Conservation (phyloP, 2,888 invertebrate species). For the Chalcis sispes region DNA sequence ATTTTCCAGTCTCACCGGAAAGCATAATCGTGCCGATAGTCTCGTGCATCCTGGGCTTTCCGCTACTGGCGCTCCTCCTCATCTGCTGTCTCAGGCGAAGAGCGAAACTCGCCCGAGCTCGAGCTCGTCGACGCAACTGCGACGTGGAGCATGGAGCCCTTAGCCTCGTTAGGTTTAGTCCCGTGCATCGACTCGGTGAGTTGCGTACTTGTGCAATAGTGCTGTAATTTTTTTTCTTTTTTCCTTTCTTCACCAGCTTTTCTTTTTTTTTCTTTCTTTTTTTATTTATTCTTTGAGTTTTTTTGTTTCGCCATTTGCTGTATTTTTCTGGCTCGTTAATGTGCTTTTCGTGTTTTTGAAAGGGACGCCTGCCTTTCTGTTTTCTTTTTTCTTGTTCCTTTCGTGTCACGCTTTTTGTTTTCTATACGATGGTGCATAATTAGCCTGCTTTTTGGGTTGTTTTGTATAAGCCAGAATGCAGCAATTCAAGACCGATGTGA, state of each 20-base stretch:
- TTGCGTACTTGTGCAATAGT: constrained; percentile 21
- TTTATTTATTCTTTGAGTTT: neutral
- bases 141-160: constrained; percentile 90
- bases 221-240: neutral
- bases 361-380: no score
- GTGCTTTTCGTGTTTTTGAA: no score
- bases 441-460: no score
- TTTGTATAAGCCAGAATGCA: no score
- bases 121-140: constrained; percentile 88
- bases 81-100: constrained; percentile 90
- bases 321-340: no score
- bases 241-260: neutral
- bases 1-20: constrained; percentile 86
- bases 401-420: no score
- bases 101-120: constrained; percentile 89
- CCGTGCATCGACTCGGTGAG: constrained; percentile 84
- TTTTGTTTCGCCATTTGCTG: no score
- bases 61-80: constrained; percentile 88
- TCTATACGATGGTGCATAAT: no score
- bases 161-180: constrained; percentile 87
- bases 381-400: no score
- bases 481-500: no score
- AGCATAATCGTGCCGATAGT: constrained; percentile 92
- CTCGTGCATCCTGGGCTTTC: constrained; percentile 93
- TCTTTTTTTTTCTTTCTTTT: neutral